Evolutionary conservation across 2,797 vertebrate species (phyloP).

Genomic region (Mormyrops boulengeri): DNA sequence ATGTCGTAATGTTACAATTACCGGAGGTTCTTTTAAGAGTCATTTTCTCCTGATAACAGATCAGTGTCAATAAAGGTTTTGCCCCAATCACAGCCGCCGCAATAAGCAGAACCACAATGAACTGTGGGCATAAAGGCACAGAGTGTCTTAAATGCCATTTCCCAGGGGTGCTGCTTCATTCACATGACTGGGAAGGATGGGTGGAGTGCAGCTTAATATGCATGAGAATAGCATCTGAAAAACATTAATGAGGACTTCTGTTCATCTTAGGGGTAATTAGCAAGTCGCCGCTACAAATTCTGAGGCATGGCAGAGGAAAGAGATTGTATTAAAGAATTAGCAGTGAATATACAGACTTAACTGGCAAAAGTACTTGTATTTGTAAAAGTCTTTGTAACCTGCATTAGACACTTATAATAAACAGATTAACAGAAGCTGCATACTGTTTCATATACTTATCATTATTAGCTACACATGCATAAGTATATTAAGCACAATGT

Average conservation of each 20-base stretch:
- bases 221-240: not conserved
- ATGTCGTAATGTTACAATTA: not conserved
- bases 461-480: not conserved
- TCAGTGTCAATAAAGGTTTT: not conserved
- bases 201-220: constrained; percentile 4
- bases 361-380: not conserved
- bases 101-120: not conserved
- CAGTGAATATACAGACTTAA: not conserved
- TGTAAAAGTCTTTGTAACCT: not conserved
- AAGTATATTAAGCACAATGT: not conserved
- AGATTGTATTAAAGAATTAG: not conserved
- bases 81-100: not conserved
- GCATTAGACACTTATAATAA: not conserved
- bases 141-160: not conserved
- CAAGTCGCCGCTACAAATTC: not conserved
- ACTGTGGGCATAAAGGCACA: not conserved
- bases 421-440: not conserved
- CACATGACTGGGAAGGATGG: not conserved
- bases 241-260: not conserved
- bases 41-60: not conserved
- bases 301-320: not conserved
- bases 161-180: not conserved
- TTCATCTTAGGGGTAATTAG: not conserved
- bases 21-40: not conserved
- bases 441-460: not conserved